Percentiles rank a stretch among this genome's conserved stretches.
Evolutionary conservation across 2,888 invertebrate species (phyloP).

Genomic region (Idaea dimidiata): DNA sequence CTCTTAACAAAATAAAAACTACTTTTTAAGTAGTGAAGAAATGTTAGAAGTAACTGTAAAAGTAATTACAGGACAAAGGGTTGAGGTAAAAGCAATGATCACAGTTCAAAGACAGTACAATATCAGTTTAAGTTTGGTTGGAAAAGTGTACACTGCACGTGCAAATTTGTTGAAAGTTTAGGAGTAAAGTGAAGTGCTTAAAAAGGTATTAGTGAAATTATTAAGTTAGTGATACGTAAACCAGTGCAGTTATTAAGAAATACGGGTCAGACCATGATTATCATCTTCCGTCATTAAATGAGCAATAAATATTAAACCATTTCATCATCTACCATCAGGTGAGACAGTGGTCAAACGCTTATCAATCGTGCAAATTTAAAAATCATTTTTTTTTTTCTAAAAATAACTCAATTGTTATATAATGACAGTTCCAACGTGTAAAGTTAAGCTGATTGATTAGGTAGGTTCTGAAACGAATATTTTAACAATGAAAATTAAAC

Average conservation of each 20-base stretch:
- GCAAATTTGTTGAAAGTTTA: constrained; percentile 5
- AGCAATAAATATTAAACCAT: no score
- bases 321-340: not conserved
- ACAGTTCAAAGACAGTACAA: constrained; percentile 52
- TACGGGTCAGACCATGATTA: no score
- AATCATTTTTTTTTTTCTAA: no score
- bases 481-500: no score
- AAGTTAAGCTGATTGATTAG: no score
- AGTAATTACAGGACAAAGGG: constrained; percentile 67
- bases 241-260: no score
- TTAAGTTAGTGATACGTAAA: no score
- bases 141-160: constrained; percentile 38
- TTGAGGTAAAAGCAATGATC: constrained; percentile 62
- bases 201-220: not conserved
- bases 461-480: no score
- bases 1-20: constrained; percentile 20
- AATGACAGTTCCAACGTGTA: no score
- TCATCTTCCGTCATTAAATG: no score
- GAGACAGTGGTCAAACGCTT: not conserved
- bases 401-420: no score
- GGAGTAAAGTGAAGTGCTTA: constrained; percentile 12
- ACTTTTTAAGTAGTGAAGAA: constrained; percentile 8
- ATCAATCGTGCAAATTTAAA: no score
- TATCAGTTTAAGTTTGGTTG: constrained; percentile 55
- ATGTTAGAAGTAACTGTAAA: constrained; percentile 58